Base-by-base conservation (phyloP, 2,797 vertebrate genomes). In the Cyprinodon diabolis region DNA sequence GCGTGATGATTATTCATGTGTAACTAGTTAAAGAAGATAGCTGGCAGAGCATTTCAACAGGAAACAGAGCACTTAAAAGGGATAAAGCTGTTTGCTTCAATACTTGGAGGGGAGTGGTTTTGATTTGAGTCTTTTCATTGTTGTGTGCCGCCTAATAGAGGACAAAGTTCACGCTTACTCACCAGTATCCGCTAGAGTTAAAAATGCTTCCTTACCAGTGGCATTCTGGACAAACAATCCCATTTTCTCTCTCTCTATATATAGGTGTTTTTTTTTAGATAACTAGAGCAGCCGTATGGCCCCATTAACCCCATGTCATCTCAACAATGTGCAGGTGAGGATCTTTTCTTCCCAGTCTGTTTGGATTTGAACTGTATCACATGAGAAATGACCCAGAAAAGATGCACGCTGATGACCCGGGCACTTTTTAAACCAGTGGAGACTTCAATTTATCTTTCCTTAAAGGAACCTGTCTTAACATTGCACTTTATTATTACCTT, bases 291-390 rank as follows among this genome's bases (percentile, higher is more conserved):
- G 86, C 83, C 14, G 55, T 76, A 82, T 89, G 88, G 84, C 85
- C 83, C 88, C 87, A 90, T 92, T 90, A 91, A 87, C 83, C 87
- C 87, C 84, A 84, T 88, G 88, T 92, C 90, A 90, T 70, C 65
- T 77, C 79, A 65, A 72, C 82, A 92, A 86, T 92, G 87, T 91
- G 78, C 75, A 82, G 90, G 86, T 86, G 86, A 80, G 73, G 75
- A 81, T 90, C 68, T 54, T 69, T 82, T 86, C 78, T 77, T 71
- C 71, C 68, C 81, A 81, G 68, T 71, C 77, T 75, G 79, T 71
- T 43, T 82, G 35, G 79, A 81, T 83, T 80, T 92, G 89, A 92
- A 88, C 92, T 86, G 84, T 35, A 87, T 91, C 88, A 90, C 75
- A 80, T 69, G 75, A 68, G 78, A 66, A 76, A 52, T 87, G 84